phyloP scores from a whole-genome alignment of 2,113 vertebrate genomes.

The Indri indri region DNA sequence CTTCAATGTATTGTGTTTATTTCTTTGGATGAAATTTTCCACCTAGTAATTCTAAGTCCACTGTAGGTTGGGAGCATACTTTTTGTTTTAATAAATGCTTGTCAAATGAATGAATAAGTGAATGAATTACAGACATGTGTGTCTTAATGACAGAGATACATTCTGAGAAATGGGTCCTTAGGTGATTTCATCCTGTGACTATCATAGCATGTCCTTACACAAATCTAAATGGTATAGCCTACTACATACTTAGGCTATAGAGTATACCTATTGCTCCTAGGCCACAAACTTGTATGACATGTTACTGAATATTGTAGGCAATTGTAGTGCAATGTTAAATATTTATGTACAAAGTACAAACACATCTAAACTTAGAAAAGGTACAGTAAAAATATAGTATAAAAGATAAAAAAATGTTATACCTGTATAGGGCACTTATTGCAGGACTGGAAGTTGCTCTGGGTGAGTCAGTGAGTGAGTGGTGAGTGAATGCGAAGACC shows the following conservation, averaged over 20 bases:
- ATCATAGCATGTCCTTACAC: not conserved
- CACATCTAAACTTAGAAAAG: not conserved
- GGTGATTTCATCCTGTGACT: not conserved
- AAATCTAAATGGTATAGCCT: not conserved
- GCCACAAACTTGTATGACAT: not conserved
- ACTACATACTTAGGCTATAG: not conserved
- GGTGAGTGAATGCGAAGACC: not conserved
- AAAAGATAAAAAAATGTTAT: not conserved
- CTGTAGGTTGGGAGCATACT: not conserved
- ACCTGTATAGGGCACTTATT: not conserved
- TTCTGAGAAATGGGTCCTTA: not conserved
- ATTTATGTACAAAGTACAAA: not conserved
- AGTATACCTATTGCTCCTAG: not conserved
- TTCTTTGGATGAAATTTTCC: not conserved
- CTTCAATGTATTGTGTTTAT: not conserved
- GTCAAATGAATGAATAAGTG: not conserved
- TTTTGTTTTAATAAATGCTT: slow-evolving; percentile 17
- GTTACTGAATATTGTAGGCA: not conserved
- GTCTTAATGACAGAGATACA: not conserved
- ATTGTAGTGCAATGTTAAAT: not conserved
- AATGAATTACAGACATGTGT: not conserved
- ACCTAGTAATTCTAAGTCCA: not conserved
- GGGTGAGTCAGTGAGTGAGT: not conserved
- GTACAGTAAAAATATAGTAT: not conserved
- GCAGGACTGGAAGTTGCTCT: not conserved